phyloP scores from a whole-genome alignment of 1,140 invertebrate genomes.

The Neelides sp. region DNA sequence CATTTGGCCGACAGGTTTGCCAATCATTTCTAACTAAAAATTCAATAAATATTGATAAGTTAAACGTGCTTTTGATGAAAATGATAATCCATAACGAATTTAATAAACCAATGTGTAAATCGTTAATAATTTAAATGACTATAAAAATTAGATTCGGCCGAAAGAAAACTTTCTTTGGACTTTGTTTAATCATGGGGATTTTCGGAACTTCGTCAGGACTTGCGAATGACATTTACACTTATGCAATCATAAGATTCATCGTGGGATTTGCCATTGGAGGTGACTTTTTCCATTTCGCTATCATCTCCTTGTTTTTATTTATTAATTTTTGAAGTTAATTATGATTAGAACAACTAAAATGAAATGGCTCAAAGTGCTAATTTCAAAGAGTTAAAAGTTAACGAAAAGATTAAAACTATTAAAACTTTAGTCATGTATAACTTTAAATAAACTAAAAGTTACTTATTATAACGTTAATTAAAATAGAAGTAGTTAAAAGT shows the following conservation, averaged over 20 bases:
- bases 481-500: too few relatives aligned
- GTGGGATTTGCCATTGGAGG: slow-evolving; percentile 20
- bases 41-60: neutral
- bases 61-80: neutral
- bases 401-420: too few relatives aligned
- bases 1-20: slow-evolving; percentile 18
- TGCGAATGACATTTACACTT: slow-evolving; percentile 10
- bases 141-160: slow-evolving; percentile 12
- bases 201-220: slow-evolving; percentile 12
- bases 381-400: too few relatives aligned
- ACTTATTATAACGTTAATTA: too few relatives aligned
- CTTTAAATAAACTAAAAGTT: too few relatives aligned
- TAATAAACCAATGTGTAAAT: neutral
- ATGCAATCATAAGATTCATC: slow-evolving; percentile 3
- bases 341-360: too few relatives aligned
- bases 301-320: too few relatives aligned
- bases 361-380: too few relatives aligned
- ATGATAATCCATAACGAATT: neutral
- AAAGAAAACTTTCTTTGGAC: slow-evolving; percentile 8
- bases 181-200: slow-evolving; percentile 15
- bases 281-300: slow-evolving; percentile 4
- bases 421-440: too few relatives aligned
- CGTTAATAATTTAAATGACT: neutral
- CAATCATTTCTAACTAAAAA: neutral
- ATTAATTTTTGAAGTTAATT: too few relatives aligned